These are phyloP conservation scores for Dendrocincla tyrannina DNA, from an alignment of 2,797 vertebrate species.

Conservation along the genomic window DNA sequence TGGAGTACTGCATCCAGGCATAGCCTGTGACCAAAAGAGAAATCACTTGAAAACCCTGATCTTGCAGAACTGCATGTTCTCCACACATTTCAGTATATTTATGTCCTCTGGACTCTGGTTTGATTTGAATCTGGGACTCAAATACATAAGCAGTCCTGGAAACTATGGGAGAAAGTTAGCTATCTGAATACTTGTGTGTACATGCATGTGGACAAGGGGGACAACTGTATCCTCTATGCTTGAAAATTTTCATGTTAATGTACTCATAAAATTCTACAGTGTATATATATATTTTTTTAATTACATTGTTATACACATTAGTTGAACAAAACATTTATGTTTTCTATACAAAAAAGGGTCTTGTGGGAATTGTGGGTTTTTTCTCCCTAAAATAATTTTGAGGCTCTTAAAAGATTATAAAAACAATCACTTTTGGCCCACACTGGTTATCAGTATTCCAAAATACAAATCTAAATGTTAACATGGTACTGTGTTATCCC, in stretches of 20 bases:
- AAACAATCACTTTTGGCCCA: not conserved
- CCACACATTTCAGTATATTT: not conserved
- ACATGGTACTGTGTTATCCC: not conserved
- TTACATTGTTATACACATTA: not conserved
- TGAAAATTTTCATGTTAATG: not conserved
- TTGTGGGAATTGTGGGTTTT: rapidly evolving
- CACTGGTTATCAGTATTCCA: not conserved
- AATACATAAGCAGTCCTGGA: not conserved
- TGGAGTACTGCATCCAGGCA: not conserved
- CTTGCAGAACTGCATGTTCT: not conserved
- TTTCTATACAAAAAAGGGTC: not conserved
- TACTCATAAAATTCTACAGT: not conserved
- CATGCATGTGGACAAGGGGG: rapidly evolving
- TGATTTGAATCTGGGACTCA: not conserved
- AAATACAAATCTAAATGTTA: not conserved
- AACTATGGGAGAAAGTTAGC: not conserved
- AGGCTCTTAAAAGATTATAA: not conserved
- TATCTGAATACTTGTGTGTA: not conserved
- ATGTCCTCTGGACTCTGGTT: not conserved
- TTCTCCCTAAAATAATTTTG: not conserved
- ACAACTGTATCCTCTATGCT: rapidly evolving
- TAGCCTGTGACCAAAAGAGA: not conserved
- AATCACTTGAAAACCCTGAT: not conserved
- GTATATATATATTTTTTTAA: not conserved
- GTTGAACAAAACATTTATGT: not conserved